Evolutionary conservation across 2,113 vertebrate genomes (phyloP), one percentile per base, ranked within the genome.

Genomic region (Notothenia coriiceps): DNA sequence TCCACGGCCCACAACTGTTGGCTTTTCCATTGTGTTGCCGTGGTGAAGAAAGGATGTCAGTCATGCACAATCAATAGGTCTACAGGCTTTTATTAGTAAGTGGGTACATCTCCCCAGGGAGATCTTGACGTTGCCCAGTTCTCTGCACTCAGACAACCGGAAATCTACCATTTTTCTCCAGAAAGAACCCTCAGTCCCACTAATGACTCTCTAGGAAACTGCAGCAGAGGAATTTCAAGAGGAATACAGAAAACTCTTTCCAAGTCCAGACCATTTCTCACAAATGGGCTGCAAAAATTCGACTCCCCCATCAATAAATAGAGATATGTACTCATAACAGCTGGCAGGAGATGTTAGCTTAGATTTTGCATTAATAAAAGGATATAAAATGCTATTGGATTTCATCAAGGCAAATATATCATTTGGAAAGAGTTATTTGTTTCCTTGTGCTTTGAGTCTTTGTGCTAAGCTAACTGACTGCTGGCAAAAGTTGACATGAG

Each of bases 131-230:
- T 74, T 88, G 86, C 88, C 81, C 61, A 59, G 51, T 29, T 61
- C 65, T 81, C 25, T n/a, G 54, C 61, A 8, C 79, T 50, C 72
- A 89, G 79, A 90, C 81, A 77, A 80, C 64, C 83, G 76, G 85
- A 91, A 90, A 84, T 89, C 80, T 85, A 85, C 71, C 56, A 33
- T 65, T 86, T 89, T 79, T 87, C 82, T 72, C 47, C 47, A 79
- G 68, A 74, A 80, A 66, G 63, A 40, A 63, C 12, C 71, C 63
- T 83, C 69, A 66, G 80, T 47, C 54, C 57, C 59, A 49, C 76
- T 86, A 90, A 92, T 82, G 80, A 73, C 80, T 90, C 63, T 80
- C 71, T 66, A 86, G 91, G 89, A 93, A 92, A 87, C 86, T 78
- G 87, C 87, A 87, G 77, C 81, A 18, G 22, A 51, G 70, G 80